These are phyloP conservation scores for Megalops cyprinoides DNA, from an alignment of 2,797 vertebrate genomes.

Conservation along the genomic window DNA sequence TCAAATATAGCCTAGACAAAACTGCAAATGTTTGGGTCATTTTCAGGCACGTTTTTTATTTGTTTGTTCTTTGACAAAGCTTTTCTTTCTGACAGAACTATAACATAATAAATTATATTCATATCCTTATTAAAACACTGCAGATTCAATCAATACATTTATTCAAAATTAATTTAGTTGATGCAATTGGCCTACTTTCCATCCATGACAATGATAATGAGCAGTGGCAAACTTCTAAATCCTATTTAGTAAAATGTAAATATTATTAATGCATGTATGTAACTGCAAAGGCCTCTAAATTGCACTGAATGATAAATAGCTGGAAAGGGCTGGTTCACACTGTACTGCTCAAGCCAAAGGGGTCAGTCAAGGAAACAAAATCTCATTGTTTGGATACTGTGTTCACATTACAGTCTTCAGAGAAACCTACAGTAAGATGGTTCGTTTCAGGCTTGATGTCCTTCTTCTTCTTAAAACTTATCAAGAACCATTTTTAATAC, in stretches of 20 bases:
- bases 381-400: too few species aligned
- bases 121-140: background rate
- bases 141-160: background rate
- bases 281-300: background rate
- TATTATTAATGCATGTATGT: too few species aligned
- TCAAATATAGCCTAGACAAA: background rate
- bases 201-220: background rate
- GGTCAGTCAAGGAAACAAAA: too few species aligned
- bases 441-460: too few species aligned
- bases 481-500: too few species aligned
- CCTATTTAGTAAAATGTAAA: too few species aligned
- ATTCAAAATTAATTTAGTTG: background rate
- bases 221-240: background rate
- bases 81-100: background rate
- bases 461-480: too few species aligned
- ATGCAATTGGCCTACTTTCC: background rate
- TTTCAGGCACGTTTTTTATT: background rate
- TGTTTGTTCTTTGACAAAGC: background rate
- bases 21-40: background rate
- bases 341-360: background rate
- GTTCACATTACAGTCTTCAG: too few species aligned
- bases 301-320: background rate
- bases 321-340: background rate
- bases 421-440: too few species aligned
- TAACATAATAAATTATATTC: background rate